Evolutionary conservation across 2,888 invertebrate genomes (phyloP).

Genomic region (Maniola hyperantus): DNA sequence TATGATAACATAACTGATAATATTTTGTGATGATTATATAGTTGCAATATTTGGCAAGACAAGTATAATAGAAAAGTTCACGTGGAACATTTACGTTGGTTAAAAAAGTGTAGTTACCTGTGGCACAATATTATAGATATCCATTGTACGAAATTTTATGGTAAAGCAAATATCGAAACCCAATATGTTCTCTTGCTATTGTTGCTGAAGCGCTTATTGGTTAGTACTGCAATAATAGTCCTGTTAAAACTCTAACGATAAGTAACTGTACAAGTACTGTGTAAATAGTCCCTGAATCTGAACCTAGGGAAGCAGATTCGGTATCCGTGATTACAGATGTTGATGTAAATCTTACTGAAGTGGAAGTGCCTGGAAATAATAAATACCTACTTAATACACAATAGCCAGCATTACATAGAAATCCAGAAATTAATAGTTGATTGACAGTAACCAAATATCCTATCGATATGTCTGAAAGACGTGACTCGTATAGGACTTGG

Average conservation of each 20-base stretch:
- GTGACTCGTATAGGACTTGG: slow-evolving; percentile 11
- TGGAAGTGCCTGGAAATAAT: too few relatives aligned
- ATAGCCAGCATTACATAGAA: too few relatives aligned
- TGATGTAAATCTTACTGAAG: neutral
- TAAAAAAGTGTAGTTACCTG: too few relatives aligned
- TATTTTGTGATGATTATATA: neutral
- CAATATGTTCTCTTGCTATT: neutral
- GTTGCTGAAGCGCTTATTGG: too few relatives aligned
- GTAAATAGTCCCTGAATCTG: neutral
- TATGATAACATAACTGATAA: neutral
- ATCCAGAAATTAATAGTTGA: too few relatives aligned
- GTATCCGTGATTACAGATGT: neutral
- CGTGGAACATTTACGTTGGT: neutral
- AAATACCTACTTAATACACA: too few relatives aligned
- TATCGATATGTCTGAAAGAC: neutral
- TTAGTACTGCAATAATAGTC: neutral
- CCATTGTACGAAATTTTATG: too few relatives aligned
- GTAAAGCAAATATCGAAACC: too few relatives aligned
- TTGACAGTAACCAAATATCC: too few relatives aligned
- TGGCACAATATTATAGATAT: too few relatives aligned
- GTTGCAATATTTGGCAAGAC: neutral
- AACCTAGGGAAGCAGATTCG: neutral
- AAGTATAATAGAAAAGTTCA: neutral
- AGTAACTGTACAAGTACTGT: neutral
- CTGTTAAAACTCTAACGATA: neutral